Evolutionary conservation across 2,888 invertebrate genomes (phyloP), one percentile per base, ranked within the genome.

Genomic region (Phyllotreta striolata): DNA sequence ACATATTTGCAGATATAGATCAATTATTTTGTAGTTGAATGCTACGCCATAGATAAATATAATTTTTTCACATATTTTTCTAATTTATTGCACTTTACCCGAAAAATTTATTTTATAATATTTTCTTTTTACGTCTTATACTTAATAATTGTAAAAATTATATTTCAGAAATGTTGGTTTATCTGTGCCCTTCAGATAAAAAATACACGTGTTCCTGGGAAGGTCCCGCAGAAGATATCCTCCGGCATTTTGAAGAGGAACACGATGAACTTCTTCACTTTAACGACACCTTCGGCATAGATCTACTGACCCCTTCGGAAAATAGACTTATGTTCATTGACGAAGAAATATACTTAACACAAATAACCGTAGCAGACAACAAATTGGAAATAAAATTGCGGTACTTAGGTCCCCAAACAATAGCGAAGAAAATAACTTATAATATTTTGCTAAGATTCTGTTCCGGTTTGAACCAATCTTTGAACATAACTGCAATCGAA

Each of bases 131-230:
- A 6, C 41, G 5, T 6, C 41, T 41, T 41, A 3, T 9, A 41
- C 41, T 41, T 41, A 3, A 3, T 41, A 9, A n/a, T 41, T 41
- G 10, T 41, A n/a, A 3, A n/a, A 41, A 41, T 41, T n/a, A 1
- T 59, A 24, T 57, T 58, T 12, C 37, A 62, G 58, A 35, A 8
- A 72, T 73, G 73, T 51, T 70, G 54, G 68, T 74, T 52, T 76
- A 75, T 58, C 62, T 73, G n/a, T 78, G 78, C 63, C 78, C 78
- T 9, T 55, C 74, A 10, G 76, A 77, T 56, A 73, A 72, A 67
- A 74, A 74, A 55, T 71, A 76, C 56, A 67, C 70, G 10, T 78
- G 78, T 52, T 72, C 74, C 0, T 78, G 78, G 78, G 74, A 74
- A 70, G 78, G 78, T 14, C 56, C 64, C 24, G 69, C 76, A 5